Evolutionary conservation across 2,888 invertebrate genomes (phyloP), one percentile per base, ranked within the genome.

Genomic region (Ceramica pisi): DNA sequence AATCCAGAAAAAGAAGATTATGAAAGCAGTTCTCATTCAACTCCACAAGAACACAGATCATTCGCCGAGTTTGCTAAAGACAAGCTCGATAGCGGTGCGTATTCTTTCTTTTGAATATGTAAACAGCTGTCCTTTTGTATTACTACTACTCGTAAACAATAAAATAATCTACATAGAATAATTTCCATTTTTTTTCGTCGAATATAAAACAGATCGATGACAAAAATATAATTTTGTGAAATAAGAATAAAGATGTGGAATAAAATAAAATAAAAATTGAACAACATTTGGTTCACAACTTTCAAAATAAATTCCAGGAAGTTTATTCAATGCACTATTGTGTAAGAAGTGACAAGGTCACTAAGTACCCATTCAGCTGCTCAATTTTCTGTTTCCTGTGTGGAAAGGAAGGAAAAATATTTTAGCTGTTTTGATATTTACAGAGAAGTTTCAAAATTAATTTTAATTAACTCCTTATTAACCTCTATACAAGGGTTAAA

Each of bases 51-150:
- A 86, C 95, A 95, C 78, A 94, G 90, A 86, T 93, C 95, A 75
- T 96, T 96, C 81, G 94, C 96, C 4, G 96, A 96, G 85, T 95
- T 95, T 77, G 96, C 96, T 19, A 96, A 96, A 88, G 96, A 96
- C 86, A 96, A 96, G 80, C 85, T 96, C 72, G 96, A 96, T 79
- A 96, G 95, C 77, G 96, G 96, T 96, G 87, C 89, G 91, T 86
- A 81, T 67, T 68, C 59, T 44, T 69, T 10, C 2, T 61, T 57
- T 46, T 9, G 12, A 51, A 61, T 6, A 64, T 62, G 26, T 41
- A 73, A 72, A 79, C 64, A 78, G 63, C 41, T 38, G 38, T 31
- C 48, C 14, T 38, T 19, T 8, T 31, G 12, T 56, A 3, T 26
- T 48, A 41, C 55, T 26, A 8, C 12, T 16, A 3, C 10, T 21